A percentile compares a stretch with the other conserved stretches of the same genome.
Conservation (phyloP, 2,797 vertebrate species). For the Scolopax bukidnonensis region DNA sequence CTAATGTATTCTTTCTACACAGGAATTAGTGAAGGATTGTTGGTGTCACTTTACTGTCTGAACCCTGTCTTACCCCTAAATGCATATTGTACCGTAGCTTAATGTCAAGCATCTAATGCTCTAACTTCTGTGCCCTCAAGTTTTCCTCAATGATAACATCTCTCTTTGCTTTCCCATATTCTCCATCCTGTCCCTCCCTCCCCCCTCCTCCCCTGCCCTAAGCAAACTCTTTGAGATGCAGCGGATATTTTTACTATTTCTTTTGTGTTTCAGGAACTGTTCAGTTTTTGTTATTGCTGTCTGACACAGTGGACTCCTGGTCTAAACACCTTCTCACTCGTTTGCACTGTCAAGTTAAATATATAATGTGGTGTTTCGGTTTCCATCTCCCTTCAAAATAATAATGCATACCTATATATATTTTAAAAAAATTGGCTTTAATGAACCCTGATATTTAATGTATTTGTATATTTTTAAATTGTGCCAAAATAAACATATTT, state of each 20-base stretch:
- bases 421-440: background rate
- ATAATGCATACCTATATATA: background rate
- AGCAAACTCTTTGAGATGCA: background rate
- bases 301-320: background rate
- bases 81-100: background rate
- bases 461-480: slow-evolving; percentile 40
- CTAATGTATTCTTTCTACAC: background rate
- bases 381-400: background rate
- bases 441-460: slow-evolving; percentile 10
- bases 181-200: too few species aligned
- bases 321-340: background rate
- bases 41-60: background rate
- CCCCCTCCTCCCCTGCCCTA: too few species aligned
- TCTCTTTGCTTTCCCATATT: background rate
- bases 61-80: background rate
- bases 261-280: background rate
- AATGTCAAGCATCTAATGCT: background rate
- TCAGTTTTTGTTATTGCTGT: background rate
- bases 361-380: background rate
- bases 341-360: slow-evolving; percentile 30
- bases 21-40: background rate
- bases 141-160: background rate
- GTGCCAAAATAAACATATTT: slow-evolving; percentile 53
- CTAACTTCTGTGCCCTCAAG: background rate
- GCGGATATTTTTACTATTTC: background rate